These are phyloP conservation scores for Apodemia mormo DNA, from an alignment of 2,888 invertebrate genomes.

Conservation along the genomic window DNA sequence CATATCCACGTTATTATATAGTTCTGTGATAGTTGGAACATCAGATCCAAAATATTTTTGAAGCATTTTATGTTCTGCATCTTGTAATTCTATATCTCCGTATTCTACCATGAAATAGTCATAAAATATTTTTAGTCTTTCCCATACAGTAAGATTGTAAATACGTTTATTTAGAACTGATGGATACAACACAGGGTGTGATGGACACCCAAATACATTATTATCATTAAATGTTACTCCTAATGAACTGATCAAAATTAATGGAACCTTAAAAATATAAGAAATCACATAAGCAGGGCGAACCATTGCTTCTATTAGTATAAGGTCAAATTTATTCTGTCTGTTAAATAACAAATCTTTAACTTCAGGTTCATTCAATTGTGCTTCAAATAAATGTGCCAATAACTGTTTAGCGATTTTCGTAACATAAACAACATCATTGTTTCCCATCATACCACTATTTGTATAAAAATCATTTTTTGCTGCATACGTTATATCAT, in stretches of 20 bases:
- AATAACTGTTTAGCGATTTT: slow-evolving; percentile 4
- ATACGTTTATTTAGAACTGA: slow-evolving; percentile 35
- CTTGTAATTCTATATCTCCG: background rate
- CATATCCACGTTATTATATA: slow-evolving; percentile 48
- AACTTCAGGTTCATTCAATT: slow-evolving; percentile 33
- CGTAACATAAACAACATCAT: slow-evolving; percentile 26
- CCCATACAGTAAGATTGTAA: slow-evolving; percentile 44
- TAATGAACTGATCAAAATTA: slow-evolving; percentile 44
- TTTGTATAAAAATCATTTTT: slow-evolving; percentile 11
- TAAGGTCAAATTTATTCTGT: slow-evolving; percentile 45
- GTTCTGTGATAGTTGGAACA: slow-evolving; percentile 36
- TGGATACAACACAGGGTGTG: slow-evolving; percentile 47
- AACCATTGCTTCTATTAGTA: slow-evolving; percentile 46
- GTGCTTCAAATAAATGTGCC: slow-evolving; percentile 31
- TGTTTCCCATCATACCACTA: slow-evolving; percentile 17
- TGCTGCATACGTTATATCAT: slow-evolving; percentile 48
- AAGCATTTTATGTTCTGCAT: slow-evolving; percentile 27
- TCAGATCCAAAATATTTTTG: slow-evolving; percentile 37
- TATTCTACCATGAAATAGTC: slow-evolving; percentile 29
- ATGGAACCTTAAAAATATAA: slow-evolving; percentile 51
- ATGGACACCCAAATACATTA: slow-evolving; percentile 42
- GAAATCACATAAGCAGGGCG: slow-evolving; percentile 44
- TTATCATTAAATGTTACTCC: slow-evolving; percentile 37
- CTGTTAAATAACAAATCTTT: slow-evolving; percentile 32
- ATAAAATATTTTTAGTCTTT: slow-evolving; percentile 44